Conservation (phyloP, 30 jellyfish, hydroid and myxozoan genomes). For the Chironex yamaguchii region DNA sequence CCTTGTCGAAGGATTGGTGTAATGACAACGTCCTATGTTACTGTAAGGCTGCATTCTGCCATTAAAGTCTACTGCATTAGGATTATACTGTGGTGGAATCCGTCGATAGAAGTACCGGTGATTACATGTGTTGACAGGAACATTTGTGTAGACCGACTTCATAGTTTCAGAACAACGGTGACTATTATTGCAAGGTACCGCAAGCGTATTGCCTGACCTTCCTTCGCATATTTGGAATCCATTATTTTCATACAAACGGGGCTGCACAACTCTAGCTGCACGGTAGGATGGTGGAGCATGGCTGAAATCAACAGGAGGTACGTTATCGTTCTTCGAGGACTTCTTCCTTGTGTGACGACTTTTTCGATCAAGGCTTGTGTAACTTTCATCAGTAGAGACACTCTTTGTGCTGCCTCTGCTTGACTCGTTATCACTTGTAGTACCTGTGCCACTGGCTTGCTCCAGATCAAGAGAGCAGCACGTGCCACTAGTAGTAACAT, state of each 20-base stretch:
- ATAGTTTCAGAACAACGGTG: constrained; percentile 8
- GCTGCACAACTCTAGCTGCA: constrained; percentile 17
- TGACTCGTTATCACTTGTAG: constrained; percentile 69
- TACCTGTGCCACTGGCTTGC: constrained; percentile 46
- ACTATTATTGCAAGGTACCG: constrained; percentile 48
- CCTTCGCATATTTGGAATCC: neutral
- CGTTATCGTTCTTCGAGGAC: constrained; percentile 30
- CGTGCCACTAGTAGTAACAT: constrained; percentile 69
- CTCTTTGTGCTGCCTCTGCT: constrained; percentile 21
- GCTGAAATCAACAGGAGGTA: constrained; percentile 30
- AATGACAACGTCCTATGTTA: constrained; percentile 63
- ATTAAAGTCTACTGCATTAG: constrained; percentile 43
- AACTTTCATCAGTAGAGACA: constrained; percentile 41
- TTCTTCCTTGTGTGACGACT: constrained; percentile 9
- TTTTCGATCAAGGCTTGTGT: constrained; percentile 20
- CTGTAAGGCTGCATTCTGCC: constrained; percentile 57
- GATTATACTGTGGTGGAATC: constrained; percentile 65
- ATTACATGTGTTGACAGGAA: constrained; percentile 24
- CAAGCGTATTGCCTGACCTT: constrained; percentile 50
- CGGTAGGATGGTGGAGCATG: constrained; percentile 5
- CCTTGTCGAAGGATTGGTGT: constrained; percentile 59
- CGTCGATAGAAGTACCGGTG: constrained; percentile 65
- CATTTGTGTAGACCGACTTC: constrained; percentile 43
- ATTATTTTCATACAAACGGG: constrained; percentile 32
- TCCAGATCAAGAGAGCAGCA: constrained; percentile 52